phyloP scores from a whole-genome alignment of 1,140 invertebrate species.

The Neelides sp. region DNA sequence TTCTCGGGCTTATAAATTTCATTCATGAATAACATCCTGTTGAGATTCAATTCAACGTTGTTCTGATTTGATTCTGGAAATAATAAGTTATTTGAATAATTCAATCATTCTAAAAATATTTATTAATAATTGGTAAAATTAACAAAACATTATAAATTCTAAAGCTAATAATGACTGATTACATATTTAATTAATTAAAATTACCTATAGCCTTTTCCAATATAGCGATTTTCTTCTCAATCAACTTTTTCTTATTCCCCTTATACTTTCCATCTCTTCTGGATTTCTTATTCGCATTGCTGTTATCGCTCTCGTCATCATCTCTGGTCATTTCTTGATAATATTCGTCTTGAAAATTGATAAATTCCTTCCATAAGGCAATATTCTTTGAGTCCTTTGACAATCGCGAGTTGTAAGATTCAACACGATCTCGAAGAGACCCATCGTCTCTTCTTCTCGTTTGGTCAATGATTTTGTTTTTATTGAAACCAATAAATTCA shows the following conservation, averaged over 20 bases:
- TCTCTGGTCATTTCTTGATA: slow-evolving; percentile 18
- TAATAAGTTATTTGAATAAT: not conserved
- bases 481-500: too few relatives aligned
- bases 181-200: not conserved
- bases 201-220: slow-evolving; percentile 26
- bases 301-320: slow-evolving; percentile 3
- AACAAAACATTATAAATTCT: not conserved
- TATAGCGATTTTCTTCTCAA: slow-evolving; percentile 28
- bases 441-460: slow-evolving; percentile 3
- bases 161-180: too few relatives aligned
- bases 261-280: slow-evolving; percentile 11
- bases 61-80: slow-evolving; percentile 25
- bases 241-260: slow-evolving; percentile 14
- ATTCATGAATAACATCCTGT: slow-evolving; percentile 16
- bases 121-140: not conserved
- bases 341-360: slow-evolving; percentile 25
- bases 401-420: slow-evolving; percentile 19
- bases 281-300: not conserved
- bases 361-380: slow-evolving; percentile 26
- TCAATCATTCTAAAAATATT: not conserved
- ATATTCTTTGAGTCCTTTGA: slow-evolving; percentile 20
- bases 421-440: slow-evolving; percentile 14
- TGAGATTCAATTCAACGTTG: slow-evolving; percentile 17
- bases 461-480: not conserved
- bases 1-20: slow-evolving; percentile 23